Conservation (phyloP, 2,797 vertebrate genomes). For the Luscinia megarhynchos region DNA sequence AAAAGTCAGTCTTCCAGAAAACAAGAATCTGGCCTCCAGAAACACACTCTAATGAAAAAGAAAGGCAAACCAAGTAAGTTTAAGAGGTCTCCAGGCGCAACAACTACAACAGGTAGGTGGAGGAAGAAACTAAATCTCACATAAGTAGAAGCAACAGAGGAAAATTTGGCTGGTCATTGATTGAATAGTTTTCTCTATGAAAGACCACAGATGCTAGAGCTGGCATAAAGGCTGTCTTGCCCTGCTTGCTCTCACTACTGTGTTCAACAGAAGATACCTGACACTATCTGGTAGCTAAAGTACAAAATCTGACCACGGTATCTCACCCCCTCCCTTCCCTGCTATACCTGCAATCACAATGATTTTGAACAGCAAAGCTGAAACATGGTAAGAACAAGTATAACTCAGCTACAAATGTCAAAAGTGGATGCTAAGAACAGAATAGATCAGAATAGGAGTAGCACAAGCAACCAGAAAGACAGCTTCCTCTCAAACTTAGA, state of each 20-base stretch:
- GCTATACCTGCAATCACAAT: neutral
- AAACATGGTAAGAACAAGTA: neutral
- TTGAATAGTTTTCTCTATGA: neutral
- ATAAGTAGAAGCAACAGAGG: neutral
- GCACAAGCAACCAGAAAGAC: neutral
- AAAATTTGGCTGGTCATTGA: neutral
- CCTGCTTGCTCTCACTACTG: neutral
- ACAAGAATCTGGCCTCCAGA: neutral
- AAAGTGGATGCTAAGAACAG: neutral
- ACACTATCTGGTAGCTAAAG: neutral
- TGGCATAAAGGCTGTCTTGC: neutral
- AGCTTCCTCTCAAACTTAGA: neutral
- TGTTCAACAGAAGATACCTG: neutral
- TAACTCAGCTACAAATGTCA: neutral
- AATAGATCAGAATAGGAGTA: accelerated
- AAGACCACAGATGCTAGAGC: neutral
- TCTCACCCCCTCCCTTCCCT: neutral
- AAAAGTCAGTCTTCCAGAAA: neutral
- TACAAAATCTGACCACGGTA: neutral
- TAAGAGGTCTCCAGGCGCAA: neutral
- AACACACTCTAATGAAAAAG: neutral
- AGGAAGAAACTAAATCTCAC: neutral
- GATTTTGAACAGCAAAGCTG: neutral
- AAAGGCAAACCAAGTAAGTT: neutral
- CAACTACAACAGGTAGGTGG: neutral